Base-by-base conservation (phyloP, 2,888 invertebrate genomes). In the Molanna angustata region DNA sequence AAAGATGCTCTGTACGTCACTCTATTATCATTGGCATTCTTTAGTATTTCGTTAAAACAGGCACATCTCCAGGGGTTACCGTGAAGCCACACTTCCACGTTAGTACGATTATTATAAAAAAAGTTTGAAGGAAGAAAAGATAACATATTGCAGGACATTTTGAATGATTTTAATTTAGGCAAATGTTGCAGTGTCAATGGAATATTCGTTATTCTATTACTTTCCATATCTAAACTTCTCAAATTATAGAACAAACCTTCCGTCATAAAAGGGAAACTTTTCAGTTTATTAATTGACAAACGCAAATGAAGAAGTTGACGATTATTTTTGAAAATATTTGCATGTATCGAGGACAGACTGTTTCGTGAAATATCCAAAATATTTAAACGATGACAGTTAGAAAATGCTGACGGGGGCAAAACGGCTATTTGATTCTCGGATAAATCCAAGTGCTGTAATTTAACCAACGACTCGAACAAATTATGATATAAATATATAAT, bases 41-140 rank as follows among this genome's bases (percentile, higher is more conserved):
- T 16, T 22, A 47, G 22, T 19, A 37, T 16, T 9, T 13, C 22
- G 13, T 16, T 4, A 6, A 47, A 20, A 18, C 47, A 47, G 21
- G 19, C 31, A 11, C 47, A 47, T 19, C 21, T 47, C 47, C 47
- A 47, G 11, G 47, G 47, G 16, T 47, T 47, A 1, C 37, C 35
- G 14, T 6, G 37, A 18, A 47, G 16, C 4, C 4, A 9, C 6
- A 42, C 14, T 20, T 42, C 1, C 4, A 13, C 21, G 2, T 19
- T 13, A 3, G 42, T 13, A 13, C 20, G n/a, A 17, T 14, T 20
- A n/a, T 9, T 20, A 9, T n/a, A 19, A 14, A 42, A 42, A 20
- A 42, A 42, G 6, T 42, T 21, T 4, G 19, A 3, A 3, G 19
- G 22, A 3, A 42, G 42, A 4, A 20, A 14, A 4, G 42, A 20